Conservation (phyloP, 1,140 invertebrate species). For the Polypedilum vanderplanki region DNA sequence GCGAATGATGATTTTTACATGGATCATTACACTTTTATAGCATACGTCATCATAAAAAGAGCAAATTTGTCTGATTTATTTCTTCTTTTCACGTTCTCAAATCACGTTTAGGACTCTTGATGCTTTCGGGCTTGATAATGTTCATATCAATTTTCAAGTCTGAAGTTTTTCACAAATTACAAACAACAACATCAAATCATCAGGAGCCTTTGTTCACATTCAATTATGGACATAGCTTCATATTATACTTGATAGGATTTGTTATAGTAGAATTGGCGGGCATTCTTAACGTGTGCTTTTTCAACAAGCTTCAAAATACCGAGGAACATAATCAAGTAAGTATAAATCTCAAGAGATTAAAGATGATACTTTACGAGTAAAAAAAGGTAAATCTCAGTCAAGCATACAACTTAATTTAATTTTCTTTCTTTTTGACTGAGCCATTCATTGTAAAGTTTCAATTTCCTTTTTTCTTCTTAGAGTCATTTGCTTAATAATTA, state of each 20-base stretch:
- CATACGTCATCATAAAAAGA: slow-evolving; percentile 2
- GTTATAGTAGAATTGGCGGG: slow-evolving; percentile 75
- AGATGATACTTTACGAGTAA: no score
- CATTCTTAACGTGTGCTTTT: slow-evolving; percentile 77
- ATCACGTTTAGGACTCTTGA: slow-evolving; percentile 63
- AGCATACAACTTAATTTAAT: no score
- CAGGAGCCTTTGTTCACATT: slow-evolving; percentile 76
- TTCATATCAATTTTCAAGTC: slow-evolving; percentile 89
- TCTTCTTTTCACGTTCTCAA: slow-evolving; percentile 32
- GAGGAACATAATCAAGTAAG: slow-evolving; percentile 5
- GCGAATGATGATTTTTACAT: not conserved
- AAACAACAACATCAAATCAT: slow-evolving; percentile 69
- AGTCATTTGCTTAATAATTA: slow-evolving; percentile 25
- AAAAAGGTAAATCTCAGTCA: no score
- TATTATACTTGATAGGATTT: slow-evolving; percentile 76
- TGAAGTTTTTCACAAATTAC: slow-evolving; percentile 77
- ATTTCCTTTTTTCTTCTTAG: not conserved
- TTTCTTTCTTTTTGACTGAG: no score
- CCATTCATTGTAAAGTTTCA: not conserved
- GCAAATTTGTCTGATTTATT: slow-evolving; percentile 29
- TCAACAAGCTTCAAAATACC: slow-evolving; percentile 63
- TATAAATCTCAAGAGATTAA: not conserved
- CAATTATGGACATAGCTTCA: slow-evolving; percentile 79
- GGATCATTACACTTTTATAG: not conserved
- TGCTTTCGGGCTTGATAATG: slow-evolving; percentile 82